A percentile compares a stretch with the other conserved stretches of the same genome.
These are phyloP conservation scores for Leptoteleia sp. DNA, from an alignment of 1,140 invertebrate species.

Conservation along the genomic window DNA sequence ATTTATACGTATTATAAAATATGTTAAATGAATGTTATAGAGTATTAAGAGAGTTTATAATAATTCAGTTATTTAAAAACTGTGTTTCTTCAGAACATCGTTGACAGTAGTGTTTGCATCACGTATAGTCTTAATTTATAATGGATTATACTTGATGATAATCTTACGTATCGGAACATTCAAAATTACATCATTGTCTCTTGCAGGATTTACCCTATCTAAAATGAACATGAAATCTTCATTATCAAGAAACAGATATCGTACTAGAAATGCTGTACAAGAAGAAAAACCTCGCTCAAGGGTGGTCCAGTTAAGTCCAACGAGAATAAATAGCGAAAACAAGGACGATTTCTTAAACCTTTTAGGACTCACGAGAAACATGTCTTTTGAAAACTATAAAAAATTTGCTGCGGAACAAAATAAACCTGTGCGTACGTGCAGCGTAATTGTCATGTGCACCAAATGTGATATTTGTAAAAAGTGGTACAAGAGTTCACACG, in stretches of 20 bases:
- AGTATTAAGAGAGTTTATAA: no score
- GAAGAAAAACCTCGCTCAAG: neutral
- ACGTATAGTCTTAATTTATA: no score
- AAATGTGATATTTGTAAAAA: constrained; percentile 15
- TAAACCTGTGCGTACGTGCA: neutral
- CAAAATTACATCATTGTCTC: no score
- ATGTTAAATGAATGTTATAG: no score
- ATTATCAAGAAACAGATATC: neutral
- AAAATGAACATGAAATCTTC: neutral
- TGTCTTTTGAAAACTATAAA: neutral
- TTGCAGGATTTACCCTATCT: neutral
- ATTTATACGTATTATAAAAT: no score
- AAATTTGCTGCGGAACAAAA: neutral
- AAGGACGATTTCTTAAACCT: constrained; percentile 4
- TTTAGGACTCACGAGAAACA: constrained; percentile 1
- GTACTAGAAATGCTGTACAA: constrained; percentile 13
- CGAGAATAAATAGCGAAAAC: neutral
- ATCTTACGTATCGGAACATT: no score
- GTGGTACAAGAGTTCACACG: constrained; percentile 13
- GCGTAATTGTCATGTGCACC: constrained; percentile 7
- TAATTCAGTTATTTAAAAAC: no score
- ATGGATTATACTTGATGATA: no score
- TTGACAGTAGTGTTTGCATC: no score
- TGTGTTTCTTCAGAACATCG: no score
- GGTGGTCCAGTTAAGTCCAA: constrained; percentile 1